Conservation (phyloP, 2,113 vertebrate species). For the Ursus arctos region DNA sequence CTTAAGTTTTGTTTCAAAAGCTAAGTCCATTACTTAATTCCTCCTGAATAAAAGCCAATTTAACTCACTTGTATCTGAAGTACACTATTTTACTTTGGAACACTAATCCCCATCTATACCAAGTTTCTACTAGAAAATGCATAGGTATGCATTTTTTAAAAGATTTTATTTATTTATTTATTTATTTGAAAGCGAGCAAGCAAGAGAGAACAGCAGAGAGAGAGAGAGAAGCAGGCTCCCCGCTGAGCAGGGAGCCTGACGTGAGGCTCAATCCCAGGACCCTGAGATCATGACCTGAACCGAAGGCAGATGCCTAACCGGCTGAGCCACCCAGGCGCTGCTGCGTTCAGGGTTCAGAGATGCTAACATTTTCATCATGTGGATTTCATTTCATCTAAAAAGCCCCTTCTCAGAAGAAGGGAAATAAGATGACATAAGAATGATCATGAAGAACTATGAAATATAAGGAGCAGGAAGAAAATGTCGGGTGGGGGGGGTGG, state of each 20-base stretch:
- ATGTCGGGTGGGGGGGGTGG: neutral
- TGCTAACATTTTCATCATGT: neutral
- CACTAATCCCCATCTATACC: neutral
- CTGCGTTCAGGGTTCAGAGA: neutral
- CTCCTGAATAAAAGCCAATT: conserved; percentile 15
- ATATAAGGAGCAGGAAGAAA: neutral
- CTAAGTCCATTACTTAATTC: conserved; percentile 1
- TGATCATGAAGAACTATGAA: neutral
- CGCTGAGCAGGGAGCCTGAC: no score
- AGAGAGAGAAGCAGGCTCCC: no score
- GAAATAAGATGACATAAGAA: neutral
- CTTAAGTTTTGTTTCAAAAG: neutral
- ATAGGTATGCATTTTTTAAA: neutral
- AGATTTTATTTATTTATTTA: no score
- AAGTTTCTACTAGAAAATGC: neutral
- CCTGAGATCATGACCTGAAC: neutral
- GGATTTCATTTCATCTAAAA: neutral
- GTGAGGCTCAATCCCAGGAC: no score
- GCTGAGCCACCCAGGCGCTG: neutral
- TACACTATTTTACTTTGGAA: neutral
- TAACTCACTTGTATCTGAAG: neutral
- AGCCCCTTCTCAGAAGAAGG: neutral
- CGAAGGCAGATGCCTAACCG: neutral
- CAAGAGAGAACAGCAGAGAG: no score
- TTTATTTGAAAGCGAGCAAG: no score